Conservation (phyloP, 2,888 invertebrate genomes). For the Tuberolachnus salignus region DNA sequence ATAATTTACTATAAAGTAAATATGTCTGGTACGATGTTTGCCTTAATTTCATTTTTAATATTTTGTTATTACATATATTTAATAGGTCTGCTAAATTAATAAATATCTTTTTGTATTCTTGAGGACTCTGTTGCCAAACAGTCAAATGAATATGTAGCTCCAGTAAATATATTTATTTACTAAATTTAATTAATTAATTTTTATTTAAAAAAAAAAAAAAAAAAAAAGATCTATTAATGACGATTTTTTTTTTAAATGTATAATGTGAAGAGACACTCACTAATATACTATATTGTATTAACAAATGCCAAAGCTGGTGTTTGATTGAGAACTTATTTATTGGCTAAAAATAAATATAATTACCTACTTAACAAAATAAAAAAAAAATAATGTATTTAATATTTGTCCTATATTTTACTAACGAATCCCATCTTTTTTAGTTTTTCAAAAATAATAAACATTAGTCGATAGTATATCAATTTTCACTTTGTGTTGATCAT, state of each 20-base stretch:
- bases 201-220: conserved; percentile 10
- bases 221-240: conserved; percentile 7
- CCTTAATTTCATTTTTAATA: not conserved
- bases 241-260: not conserved
- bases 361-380: conserved; percentile 4
- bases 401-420: not conserved
- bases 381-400: too few species aligned
- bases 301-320: not conserved
- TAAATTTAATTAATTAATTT: conserved; percentile 34
- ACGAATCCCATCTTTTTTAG: too few species aligned
- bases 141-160: not conserved
- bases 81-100: conserved; percentile 31
- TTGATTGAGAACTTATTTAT: conserved; percentile 3
- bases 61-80: conserved; percentile 8
- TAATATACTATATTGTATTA: not conserved
- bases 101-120: conserved; percentile 1
- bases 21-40: not conserved
- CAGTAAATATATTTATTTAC: conserved; percentile 23
- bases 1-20: conserved; percentile 11
- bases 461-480: too few species aligned
- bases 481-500: too few species aligned
- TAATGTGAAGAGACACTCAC: not conserved
- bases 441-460: too few species aligned
- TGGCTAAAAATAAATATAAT: conserved; percentile 19
- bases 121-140: not conserved